Conservation (phyloP, 2,888 invertebrate genomes). For the Disparrhopalites patrizii region DNA sequence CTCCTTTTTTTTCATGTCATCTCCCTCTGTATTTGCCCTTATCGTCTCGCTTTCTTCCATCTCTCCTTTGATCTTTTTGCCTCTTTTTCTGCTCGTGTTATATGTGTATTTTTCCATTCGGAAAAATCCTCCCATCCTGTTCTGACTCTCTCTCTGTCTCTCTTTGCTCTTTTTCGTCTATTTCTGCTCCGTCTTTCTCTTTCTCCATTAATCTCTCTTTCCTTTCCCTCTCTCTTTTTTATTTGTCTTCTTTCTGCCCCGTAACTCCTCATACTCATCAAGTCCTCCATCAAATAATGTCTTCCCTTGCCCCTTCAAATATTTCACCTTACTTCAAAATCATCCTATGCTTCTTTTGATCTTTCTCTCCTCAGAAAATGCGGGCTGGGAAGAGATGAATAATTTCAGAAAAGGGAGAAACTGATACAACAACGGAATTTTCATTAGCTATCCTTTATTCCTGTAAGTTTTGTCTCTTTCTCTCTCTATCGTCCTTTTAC, state of each 20-base stretch:
- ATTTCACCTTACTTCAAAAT: background rate
- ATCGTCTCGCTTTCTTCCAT: too few relatives aligned
- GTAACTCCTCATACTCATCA: background rate
- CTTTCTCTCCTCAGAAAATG: background rate
- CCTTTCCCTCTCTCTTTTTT: background rate
- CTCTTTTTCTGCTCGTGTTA: too few relatives aligned
- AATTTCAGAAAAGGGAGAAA: too few relatives aligned
- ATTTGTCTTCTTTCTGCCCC: background rate
- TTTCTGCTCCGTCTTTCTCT: slow-evolving; percentile 7
- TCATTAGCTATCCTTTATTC: background rate
- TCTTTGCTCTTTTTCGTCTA: background rate
- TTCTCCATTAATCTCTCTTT: background rate
- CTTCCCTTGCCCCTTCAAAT: background rate
- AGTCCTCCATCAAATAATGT: background rate
- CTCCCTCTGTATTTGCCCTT: too few relatives aligned
- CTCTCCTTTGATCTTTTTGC: too few relatives aligned
- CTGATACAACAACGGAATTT: background rate
- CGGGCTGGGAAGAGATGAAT: too few relatives aligned
- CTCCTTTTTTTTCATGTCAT: too few relatives aligned
- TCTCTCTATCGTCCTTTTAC: background rate
- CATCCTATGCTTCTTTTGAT: too few relatives aligned
- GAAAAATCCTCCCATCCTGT: too few relatives aligned
- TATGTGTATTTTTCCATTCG: too few relatives aligned
- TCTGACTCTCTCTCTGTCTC: background rate
- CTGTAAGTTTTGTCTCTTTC: slow-evolving; percentile 2